These are phyloP conservation scores for Sinelater perroti DNA, from an alignment of 2,888 invertebrate species.

Conservation along the genomic window DNA sequence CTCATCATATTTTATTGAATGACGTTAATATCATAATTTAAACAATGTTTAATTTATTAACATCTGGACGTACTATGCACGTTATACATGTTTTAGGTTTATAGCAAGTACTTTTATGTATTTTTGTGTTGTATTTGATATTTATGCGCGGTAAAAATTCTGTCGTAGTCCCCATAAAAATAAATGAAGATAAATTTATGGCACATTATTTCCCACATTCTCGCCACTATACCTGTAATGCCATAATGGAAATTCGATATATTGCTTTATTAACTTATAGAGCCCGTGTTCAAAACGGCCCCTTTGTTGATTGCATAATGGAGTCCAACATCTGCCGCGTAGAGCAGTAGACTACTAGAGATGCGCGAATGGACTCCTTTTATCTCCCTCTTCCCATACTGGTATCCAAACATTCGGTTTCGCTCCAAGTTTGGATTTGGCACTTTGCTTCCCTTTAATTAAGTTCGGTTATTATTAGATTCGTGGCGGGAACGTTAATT, in stretches of 20 bases:
- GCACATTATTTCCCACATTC: too few species aligned
- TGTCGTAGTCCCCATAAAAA: too few species aligned
- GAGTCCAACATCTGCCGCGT: slow-evolving; percentile 36
- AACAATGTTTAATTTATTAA: too few species aligned
- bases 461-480: slow-evolving; percentile 24
- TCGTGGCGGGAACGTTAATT: background rate
- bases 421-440: slow-evolving; percentile 22
- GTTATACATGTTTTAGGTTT: too few species aligned
- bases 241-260: slow-evolving; percentile 39
- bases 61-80: too few species aligned
- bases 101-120: too few species aligned
- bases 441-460: slow-evolving; percentile 23
- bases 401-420: slow-evolving; percentile 25
- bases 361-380: slow-evolving; percentile 23
- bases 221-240: slow-evolving; percentile 17
- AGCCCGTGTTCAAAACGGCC: slow-evolving; percentile 34
- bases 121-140: too few species aligned
- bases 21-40: too few species aligned
- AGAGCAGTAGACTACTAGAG: slow-evolving; percentile 28
- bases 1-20: too few species aligned
- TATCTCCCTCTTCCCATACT: slow-evolving; percentile 22
- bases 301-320: slow-evolving; percentile 39
- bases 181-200: too few species aligned
- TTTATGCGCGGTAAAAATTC: too few species aligned
- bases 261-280: slow-evolving; percentile 32